A percentile compares a stretch with the other conserved stretches of the same genome.
These are phyloP conservation scores for Zapornia atra DNA, from an alignment of 2,113 vertebrate species.

Conservation along the genomic window DNA sequence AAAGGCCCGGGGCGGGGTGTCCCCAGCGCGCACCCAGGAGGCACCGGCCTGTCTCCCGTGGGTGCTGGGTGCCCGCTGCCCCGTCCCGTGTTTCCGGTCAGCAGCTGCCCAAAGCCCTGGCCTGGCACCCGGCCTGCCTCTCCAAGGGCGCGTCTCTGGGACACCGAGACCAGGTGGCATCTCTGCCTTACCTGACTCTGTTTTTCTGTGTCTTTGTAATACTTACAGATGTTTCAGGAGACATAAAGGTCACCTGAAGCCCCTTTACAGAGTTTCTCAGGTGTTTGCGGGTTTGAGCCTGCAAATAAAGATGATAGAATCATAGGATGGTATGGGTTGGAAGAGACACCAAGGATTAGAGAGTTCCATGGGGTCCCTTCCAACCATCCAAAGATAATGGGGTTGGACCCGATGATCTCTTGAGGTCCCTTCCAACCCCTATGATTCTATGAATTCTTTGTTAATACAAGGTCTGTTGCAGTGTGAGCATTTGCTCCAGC, in stretches of 20 bases:
- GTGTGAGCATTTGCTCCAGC: neutral
- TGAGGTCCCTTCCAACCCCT: too few species aligned
- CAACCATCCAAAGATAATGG: too few species aligned
- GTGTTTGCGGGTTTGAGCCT: too few species aligned
- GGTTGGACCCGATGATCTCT: too few species aligned
- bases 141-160: too few species aligned
- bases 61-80: neutral
- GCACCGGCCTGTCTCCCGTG: too few species aligned
- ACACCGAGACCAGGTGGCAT: rapidly evolving
- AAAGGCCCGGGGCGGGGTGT: rapidly evolving
- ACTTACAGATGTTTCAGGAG: neutral
- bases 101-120: neutral
- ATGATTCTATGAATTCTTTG: too few species aligned
- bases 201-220: rapidly evolving
- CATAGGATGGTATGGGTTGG: too few species aligned
- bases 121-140: too few species aligned
- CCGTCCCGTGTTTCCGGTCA: rapidly evolving
- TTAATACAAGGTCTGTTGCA: neutral
- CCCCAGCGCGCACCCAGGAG: rapidly evolving
- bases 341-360: too few species aligned
- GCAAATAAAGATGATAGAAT: neutral
- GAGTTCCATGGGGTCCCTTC: too few species aligned
- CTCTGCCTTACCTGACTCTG: rapidly evolving
- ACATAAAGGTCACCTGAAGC: neutral
- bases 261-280: too few species aligned